These are phyloP conservation scores for Aricia artaxerxes DNA, from an alignment of 2,888 invertebrate genomes.

Conservation along the genomic window DNA sequence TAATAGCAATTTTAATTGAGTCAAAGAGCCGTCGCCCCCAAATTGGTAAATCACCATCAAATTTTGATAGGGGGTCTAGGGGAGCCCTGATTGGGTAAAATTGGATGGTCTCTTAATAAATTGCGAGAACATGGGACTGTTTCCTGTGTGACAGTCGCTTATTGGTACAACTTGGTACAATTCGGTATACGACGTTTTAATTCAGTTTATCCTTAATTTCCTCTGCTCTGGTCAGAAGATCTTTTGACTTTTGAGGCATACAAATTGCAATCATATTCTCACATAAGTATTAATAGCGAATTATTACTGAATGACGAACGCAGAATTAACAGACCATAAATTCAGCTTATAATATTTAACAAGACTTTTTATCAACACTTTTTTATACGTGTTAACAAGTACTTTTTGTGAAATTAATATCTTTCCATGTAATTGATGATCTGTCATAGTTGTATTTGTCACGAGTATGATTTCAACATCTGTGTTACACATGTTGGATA, in stretches of 20 bases:
- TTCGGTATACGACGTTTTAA: neutral
- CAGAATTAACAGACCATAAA: neutral
- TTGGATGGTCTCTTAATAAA: slow-evolving; percentile 29
- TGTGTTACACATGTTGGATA: slow-evolving; percentile 21
- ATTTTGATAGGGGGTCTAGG: slow-evolving; percentile 20
- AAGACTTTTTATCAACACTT: neutral
- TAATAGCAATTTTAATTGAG: neutral
- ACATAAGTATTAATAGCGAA: too few relatives aligned
- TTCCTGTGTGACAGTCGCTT: slow-evolving; percentile 12
- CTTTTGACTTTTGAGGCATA: too few relatives aligned
- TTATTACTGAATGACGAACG: neutral
- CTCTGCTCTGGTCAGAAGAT: too few relatives aligned
- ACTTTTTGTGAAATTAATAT: neutral
- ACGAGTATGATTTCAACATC: slow-evolving; percentile 22
- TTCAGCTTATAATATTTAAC: neutral
- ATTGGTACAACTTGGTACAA: neutral
- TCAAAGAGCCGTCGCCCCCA: neutral
- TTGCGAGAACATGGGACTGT: slow-evolving; percentile 20
- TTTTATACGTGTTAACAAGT: neutral
- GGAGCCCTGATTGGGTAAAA: slow-evolving; percentile 22
- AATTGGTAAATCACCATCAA: slow-evolving; percentile 11
- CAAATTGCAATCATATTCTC: too few relatives aligned
- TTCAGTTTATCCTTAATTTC: too few relatives aligned
- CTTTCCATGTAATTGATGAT: neutral
- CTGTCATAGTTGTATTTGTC: slow-evolving; percentile 8